These are phyloP conservation scores for Pampus argenteus DNA, from an alignment of 2,797 vertebrate species.

Conservation along the genomic window DNA sequence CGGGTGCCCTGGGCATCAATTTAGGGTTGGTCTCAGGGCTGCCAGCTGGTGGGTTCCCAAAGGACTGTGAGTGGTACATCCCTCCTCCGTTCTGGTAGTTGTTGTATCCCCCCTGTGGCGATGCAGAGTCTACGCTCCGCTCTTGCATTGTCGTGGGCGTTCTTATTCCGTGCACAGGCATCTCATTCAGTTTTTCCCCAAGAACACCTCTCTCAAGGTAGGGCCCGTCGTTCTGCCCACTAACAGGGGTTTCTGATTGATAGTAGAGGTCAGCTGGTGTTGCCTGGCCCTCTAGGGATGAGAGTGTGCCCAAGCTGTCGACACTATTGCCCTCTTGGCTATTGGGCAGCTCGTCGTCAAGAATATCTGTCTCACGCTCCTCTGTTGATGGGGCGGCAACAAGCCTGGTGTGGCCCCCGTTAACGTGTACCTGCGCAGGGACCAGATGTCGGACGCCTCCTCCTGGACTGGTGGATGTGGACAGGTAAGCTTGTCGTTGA, in stretches of 20 bases:
- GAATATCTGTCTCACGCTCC: constrained; percentile 95
- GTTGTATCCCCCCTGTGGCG: constrained; percentile 79
- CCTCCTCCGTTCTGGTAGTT: constrained; percentile 84
- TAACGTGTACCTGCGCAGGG: constrained; percentile 95
- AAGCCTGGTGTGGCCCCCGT: constrained; percentile 82
- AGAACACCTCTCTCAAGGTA: constrained; percentile 75
- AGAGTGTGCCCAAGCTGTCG: constrained; percentile 94
- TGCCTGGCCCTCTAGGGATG: constrained; percentile 90
- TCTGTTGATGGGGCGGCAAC: constrained; percentile 60
- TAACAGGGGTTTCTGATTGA: constrained; percentile 70
- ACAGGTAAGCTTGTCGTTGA: constrained; percentile 80
- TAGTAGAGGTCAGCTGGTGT: constrained; percentile 81
- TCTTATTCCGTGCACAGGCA: constrained; percentile 82
- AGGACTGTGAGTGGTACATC: constrained; percentile 90
- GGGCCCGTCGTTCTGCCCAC: constrained; percentile 74
- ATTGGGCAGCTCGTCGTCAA: constrained; percentile 91
- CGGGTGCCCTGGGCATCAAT: constrained; percentile 90
- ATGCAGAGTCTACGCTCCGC: constrained; percentile 73
- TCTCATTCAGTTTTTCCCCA: constrained; percentile 69
- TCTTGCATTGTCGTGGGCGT: constrained; percentile 71
- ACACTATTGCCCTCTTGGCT: constrained; percentile 94
- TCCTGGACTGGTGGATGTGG: constrained; percentile 81
- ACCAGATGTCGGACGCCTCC: constrained; percentile 89
- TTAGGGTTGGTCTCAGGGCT: constrained; percentile 74
- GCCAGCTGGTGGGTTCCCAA: constrained; percentile 78